Evolutionary conservation across 2,888 invertebrate species (phyloP), one percentile per base, ranked within the genome.

Genomic region (Strigamia transsilvanica): DNA sequence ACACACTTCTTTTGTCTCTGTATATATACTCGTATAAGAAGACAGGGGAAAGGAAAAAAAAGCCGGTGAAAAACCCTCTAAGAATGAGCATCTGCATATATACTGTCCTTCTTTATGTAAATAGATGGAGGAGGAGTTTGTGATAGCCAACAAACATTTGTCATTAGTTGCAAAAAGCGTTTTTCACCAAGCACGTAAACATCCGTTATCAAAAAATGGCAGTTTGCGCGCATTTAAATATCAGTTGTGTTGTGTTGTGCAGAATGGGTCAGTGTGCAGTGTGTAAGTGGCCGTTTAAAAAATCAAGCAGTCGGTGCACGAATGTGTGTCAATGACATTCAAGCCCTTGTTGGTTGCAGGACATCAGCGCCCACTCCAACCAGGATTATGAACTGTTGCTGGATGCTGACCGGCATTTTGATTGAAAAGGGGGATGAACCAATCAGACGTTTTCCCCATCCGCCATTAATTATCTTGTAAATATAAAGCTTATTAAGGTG

Each of bases 91-190:
- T 61, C 18, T 61, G 61, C 61, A 61, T 42, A 61, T 42, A 42
- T 61, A 61, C 61, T 61, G 61, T 61, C 61, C 61, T 61, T 23
- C 61, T 12, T 61, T 61, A 61, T 61, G 61, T 61, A 61, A 61
- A 61, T 61, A 61, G 61, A 23, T 34, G 34, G 34, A 61, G 18
- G 61, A 61, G 61, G 61, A 61, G 61, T 61, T 23, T 61, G 61
- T 61, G 61, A 21, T 61, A n/a, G 61, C 61, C 61, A 18, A 18
- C 61, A 18, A 61, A 61, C 61, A 18, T 61, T 61, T 61, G 12
- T 61, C 61, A 61, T 61, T 10, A n/a, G n/a, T 13, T 13, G 51
- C 3, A 51, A 51, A 51, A 51, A n/a, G 3, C 3, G 3, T 51
- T 51, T n/a, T 13, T 13, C 4, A 42, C n/a, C n/a, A 42, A 42